Conservation (phyloP, 1,140 invertebrate species). For the Microplitis mediator region DNA sequence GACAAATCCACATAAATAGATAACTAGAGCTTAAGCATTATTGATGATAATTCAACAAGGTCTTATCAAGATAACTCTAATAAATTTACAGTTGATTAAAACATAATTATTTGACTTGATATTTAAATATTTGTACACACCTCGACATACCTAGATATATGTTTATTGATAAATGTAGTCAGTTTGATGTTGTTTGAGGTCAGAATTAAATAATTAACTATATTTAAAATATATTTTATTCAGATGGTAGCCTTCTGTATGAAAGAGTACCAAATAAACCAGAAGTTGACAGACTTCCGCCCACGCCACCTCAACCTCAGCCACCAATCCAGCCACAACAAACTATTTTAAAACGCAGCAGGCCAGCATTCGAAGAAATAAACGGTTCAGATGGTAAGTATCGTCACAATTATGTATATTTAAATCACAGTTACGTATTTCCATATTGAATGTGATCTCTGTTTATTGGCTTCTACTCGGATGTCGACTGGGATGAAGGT, state of each 20-base stretch:
- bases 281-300: conserved; percentile 71
- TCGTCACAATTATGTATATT: conserved; percentile 13
- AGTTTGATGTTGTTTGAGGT: not conserved
- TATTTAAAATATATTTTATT: conserved; percentile 33
- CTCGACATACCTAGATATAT: not conserved
- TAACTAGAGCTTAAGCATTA: no score
- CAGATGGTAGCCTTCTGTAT: conserved; percentile 84
- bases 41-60: no score
- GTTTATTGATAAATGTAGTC: not conserved
- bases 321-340: conserved; percentile 60
- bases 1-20: no score
- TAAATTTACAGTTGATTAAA: not conserved
- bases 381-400: conserved; percentile 87
- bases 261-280: conserved; percentile 81
- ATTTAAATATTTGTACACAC: not conserved
- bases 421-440: conserved; percentile 14
- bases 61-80: no score
- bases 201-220: conserved; percentile 5
- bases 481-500: conserved; percentile 70
- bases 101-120: no score
- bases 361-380: conserved; percentile 82
- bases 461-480: conserved; percentile 67
- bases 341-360: conserved; percentile 70
- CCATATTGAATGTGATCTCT: conserved; percentile 50
- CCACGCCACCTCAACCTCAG: conserved; percentile 65